Evolutionary conservation across 1,140 invertebrate species (phyloP).

Genomic region (Euwallacea fornicatus): DNA sequence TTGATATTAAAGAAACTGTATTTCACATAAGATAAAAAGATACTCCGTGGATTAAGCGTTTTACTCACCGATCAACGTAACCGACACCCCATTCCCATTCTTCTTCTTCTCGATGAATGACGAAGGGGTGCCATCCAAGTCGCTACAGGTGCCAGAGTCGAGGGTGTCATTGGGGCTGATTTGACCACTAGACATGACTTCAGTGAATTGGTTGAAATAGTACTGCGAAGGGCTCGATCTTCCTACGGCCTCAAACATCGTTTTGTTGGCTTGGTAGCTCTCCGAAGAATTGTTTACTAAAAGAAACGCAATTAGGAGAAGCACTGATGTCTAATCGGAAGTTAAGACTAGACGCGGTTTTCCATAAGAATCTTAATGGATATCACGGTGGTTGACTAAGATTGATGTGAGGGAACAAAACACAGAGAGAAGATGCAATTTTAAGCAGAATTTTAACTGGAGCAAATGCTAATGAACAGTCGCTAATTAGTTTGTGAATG

Average conservation of each 20-base stretch:
- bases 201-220: slow-evolving; percentile 55
- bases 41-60: not conserved
- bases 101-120: slow-evolving; percentile 68
- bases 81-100: slow-evolving; percentile 52
- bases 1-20: not conserved
- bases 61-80: slow-evolving; percentile 52
- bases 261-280: slow-evolving; percentile 20
- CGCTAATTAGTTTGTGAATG: too few relatives aligned
- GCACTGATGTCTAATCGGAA: too few relatives aligned
- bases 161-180: slow-evolving; percentile 76
- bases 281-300: slow-evolving; percentile 34
- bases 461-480: too few relatives aligned
- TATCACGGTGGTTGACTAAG: too few relatives aligned
- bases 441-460: too few relatives aligned
- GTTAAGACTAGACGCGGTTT: too few relatives aligned
- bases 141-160: slow-evolving; percentile 81
- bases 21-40: not conserved
- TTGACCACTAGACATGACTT: slow-evolving; percentile 73
- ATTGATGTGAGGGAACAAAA: too few relatives aligned
- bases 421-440: too few relatives aligned
- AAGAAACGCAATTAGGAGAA: not conserved
- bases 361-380: too few relatives aligned
- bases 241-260: slow-evolving; percentile 40
- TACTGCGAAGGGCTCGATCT: slow-evolving; percentile 56
- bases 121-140: slow-evolving; percentile 73